phyloP scores from a whole-genome alignment of 1,140 invertebrate species.

The Aphidius ervi region DNA sequence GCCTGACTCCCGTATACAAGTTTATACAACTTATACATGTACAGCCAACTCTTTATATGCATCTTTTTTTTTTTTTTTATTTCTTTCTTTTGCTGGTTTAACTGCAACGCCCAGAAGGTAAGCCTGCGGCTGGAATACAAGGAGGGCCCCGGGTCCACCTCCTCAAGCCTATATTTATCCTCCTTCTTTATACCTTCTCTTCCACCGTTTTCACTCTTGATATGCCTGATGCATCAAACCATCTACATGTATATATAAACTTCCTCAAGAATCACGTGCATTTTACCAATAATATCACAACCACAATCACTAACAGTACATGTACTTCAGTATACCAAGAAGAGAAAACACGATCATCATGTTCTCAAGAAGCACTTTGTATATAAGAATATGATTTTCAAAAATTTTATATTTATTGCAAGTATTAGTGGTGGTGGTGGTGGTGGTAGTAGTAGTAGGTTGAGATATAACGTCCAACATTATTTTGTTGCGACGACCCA shows the following conservation, averaged over 20 bases:
- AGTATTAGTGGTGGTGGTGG: neutral
- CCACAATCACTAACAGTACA: conserved; percentile 29
- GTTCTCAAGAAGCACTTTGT: no score
- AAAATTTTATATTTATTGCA: no score
- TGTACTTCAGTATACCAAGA: neutral
- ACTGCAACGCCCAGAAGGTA: conserved; percentile 19
- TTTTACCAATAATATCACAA: conserved; percentile 46
- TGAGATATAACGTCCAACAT: no score
- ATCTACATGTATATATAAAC: no score
- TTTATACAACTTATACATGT: neutral
- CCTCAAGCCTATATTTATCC: conserved; percentile 51
- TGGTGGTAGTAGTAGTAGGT: neutral
- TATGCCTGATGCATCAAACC: no score
- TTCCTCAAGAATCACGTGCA: neutral
- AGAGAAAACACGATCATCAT: no score
- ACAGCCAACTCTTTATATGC: no score
- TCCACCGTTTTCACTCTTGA: conserved; percentile 40
- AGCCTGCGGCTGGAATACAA: conserved; percentile 17
- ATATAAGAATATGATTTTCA: no score
- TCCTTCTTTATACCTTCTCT: conserved; percentile 34
- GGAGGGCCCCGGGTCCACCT: conserved; percentile 27
- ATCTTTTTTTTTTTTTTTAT: no score
- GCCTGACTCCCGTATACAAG: conserved; percentile 23
- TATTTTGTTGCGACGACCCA: neutral
- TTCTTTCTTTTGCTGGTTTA: no score